These are phyloP conservation scores for Flexamia atlantica DNA, from an alignment of 2,888 invertebrate genomes.

Conservation along the genomic window DNA sequence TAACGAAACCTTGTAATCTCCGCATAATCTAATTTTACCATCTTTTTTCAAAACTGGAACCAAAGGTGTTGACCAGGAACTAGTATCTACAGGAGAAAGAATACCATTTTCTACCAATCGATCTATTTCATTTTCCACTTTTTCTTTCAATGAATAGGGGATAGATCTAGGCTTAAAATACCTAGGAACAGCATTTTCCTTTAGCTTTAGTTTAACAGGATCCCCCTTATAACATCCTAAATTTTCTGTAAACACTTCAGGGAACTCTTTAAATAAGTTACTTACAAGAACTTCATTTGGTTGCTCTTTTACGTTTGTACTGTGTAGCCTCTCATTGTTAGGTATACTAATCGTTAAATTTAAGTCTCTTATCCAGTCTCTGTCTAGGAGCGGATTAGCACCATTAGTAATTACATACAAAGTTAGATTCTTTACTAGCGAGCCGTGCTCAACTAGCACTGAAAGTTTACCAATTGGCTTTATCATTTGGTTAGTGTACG, in stretches of 20 bases:
- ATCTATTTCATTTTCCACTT: not conserved
- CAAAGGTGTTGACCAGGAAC: no score
- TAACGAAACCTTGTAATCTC: no score
- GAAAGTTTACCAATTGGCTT: not conserved
- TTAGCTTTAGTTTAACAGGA: not conserved
- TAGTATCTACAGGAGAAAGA: no score
- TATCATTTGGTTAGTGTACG: not conserved
- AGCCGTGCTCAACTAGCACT: not conserved
- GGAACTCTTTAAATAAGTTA: not conserved
- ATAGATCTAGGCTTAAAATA: not conserved
- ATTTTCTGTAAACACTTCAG: not conserved
- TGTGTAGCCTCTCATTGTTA: not conserved
- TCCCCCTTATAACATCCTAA: not conserved
- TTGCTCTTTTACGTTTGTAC: not conserved
- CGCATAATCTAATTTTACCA: no score
- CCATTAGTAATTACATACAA: not conserved
- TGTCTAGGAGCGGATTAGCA: not conserved
- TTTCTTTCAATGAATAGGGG: not conserved
- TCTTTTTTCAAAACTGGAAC: no score
- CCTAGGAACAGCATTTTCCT: not conserved
- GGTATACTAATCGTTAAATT: not conserved
- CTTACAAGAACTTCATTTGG: not conserved
- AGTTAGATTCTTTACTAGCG: not conserved
- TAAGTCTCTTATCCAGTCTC: not conserved
- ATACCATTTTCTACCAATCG: no score